phyloP scores from a whole-genome alignment of 2,797 vertebrate species.

The Anniella stebbinsi region DNA sequence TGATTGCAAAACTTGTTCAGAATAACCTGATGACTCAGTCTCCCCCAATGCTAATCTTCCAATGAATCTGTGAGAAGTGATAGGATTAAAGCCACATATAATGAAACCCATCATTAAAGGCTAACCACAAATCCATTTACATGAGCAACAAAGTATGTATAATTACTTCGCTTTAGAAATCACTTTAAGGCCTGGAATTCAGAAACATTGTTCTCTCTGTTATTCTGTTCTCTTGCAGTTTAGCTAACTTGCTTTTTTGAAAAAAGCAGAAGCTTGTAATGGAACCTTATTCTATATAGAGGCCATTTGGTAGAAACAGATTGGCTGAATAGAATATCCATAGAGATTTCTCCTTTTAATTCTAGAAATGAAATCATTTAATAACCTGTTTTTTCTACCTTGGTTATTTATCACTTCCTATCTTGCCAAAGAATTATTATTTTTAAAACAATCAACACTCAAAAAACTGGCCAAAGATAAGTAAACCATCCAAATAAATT shows the following conservation, averaged over 20 bases:
- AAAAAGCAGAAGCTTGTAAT: constrained; percentile 19
- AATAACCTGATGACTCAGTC: constrained; percentile 75
- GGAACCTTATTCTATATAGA: constrained; percentile 56
- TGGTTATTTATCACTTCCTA: constrained; percentile 42
- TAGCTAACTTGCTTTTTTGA: constrained; percentile 50
- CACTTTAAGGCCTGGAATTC: constrained; percentile 64
- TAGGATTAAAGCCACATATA: constrained; percentile 75
- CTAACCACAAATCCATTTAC: constrained; percentile 67
- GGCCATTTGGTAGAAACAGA: constrained; percentile 53
- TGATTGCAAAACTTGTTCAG: constrained; percentile 74
- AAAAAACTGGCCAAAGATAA: constrained; percentile 2
- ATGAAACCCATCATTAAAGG: constrained; percentile 74
- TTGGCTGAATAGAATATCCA: constrained; percentile 60
- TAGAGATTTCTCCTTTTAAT: constrained; percentile 53
- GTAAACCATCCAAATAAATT: neutral
- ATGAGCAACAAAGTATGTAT: constrained; percentile 45
- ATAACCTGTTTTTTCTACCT: constrained; percentile 46
- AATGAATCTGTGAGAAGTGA: constrained; percentile 68
- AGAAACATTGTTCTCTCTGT: constrained; percentile 58
- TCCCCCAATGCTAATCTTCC: constrained; percentile 76
- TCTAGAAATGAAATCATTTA: constrained; percentile 59
- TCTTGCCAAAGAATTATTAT: constrained; percentile 43
- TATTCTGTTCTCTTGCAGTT: constrained; percentile 58
- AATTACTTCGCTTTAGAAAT: constrained; percentile 68
- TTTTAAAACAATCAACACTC: rapidly evolving